phyloP scores from a whole-genome alignment of 1,140 invertebrate genomes.

The Sitobion miscanthi region DNA sequence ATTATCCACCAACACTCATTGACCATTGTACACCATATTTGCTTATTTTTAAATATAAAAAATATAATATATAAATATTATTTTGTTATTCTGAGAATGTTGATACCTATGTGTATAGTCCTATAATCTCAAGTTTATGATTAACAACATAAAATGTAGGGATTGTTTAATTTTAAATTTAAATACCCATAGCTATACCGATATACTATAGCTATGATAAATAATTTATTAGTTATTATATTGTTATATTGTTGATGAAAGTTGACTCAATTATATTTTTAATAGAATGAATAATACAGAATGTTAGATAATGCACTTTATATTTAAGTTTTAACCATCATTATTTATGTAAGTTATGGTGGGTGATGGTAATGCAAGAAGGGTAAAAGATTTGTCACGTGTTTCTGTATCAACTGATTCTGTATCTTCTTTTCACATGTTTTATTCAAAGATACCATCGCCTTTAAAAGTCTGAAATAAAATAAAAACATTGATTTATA shows the following conservation, averaged over 20 bases:
- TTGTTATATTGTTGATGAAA: not conserved
- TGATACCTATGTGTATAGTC: too few species aligned
- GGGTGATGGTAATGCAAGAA: not conserved
- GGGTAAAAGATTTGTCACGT: not conserved
- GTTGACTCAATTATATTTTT: not conserved
- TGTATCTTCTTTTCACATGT: not conserved
- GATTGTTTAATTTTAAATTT: not conserved
- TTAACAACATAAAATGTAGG: not conserved
- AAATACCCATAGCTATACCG: not conserved
- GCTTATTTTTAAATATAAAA: too few species aligned
- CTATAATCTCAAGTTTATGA: not conserved
- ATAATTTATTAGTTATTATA: not conserved
- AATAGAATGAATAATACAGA: not conserved
- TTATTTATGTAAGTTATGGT: not conserved
- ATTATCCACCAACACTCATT: too few species aligned
- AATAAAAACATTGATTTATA: constrained; percentile 13
- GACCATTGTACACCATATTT: too few species aligned
- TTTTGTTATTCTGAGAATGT: too few species aligned
- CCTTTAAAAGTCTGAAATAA: constrained; percentile 15
- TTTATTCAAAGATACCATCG: not conserved
- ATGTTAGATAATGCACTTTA: not conserved
- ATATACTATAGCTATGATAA: not conserved
- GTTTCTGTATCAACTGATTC: not conserved
- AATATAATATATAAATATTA: too few species aligned
- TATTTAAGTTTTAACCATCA: not conserved